A percentile compares a stretch with the other conserved stretches of the same genome.
Evolutionary conservation across 2,113 vertebrate species (phyloP).

Genomic region (Burhinus oedicnemus): DNA sequence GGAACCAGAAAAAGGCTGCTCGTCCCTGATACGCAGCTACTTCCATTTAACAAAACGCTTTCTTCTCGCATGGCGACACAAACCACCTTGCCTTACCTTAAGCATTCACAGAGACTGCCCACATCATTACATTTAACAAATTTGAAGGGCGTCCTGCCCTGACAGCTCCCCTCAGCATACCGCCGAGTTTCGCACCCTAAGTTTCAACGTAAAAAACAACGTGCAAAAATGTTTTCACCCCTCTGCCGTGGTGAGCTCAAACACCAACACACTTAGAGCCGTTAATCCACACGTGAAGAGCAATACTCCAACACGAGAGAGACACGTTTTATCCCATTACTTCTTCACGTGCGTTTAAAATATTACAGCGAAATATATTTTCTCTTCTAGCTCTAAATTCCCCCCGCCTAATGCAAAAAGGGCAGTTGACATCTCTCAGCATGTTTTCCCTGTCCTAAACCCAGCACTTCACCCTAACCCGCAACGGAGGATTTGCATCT

Average conservation of each 20-base stretch:
- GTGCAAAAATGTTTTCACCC: neutral
- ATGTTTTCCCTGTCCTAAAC: neutral
- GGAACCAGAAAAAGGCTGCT: accelerated
- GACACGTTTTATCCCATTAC: neutral
- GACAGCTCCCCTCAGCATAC: neutral
- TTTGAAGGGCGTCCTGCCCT: neutral
- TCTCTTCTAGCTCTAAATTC: neutral
- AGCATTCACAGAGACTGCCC: neutral
- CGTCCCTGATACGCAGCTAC: neutral
- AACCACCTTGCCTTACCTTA: neutral
- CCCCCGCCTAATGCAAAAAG: accelerated
- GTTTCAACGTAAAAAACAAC: neutral
- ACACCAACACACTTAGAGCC: neutral
- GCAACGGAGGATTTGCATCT: neutral
- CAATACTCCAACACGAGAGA: neutral
- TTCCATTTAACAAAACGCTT: neutral
- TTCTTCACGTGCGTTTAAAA: neutral
- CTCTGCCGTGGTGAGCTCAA: neutral
- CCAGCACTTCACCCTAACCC: neutral
- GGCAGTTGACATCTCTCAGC: neutral
- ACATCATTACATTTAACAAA: too few relatives aligned
- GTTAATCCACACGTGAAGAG: neutral
- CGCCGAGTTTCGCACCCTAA: neutral
- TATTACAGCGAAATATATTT: neutral
- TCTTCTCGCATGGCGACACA: neutral